Percentiles rank a stretch among this genome's conserved stretches.
Evolutionary conservation across 2,113 vertebrate species (phyloP).

Genomic region (Meriones unguiculatus): DNA sequence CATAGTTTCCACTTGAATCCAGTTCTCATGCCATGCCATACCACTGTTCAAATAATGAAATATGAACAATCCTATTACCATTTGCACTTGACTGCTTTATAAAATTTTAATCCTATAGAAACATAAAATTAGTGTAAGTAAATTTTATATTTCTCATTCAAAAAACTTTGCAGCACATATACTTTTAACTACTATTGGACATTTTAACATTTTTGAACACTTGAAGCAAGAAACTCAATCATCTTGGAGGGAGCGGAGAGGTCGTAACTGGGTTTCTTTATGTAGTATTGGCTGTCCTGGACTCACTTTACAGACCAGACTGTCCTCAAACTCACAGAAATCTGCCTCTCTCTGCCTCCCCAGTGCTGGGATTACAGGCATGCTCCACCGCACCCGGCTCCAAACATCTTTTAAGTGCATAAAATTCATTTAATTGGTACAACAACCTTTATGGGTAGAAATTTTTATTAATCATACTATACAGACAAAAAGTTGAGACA

Average conservation of each 20-base stretch:
- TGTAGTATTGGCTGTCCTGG: no score
- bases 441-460: neutral
- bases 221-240: neutral
- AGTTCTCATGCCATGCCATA: neutral
- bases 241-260: neutral
- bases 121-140: constrained; percentile 46
- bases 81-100: constrained; percentile 24
- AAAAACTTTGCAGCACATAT: neutral
- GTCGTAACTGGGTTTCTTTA: no score
- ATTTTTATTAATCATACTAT: neutral
- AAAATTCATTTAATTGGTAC: neutral
- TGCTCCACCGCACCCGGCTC: no score
- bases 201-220: neutral
- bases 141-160: neutral
- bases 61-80: neutral
- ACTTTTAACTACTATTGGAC: neutral
- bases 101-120: constrained; percentile 11
- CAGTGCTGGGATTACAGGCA: no score
- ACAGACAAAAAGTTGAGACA: neutral
- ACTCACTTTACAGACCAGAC: no score
- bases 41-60: neutral
- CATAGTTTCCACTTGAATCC: neutral
- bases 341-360: no score
- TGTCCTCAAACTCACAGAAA: no score
- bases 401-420: neutral